Percentiles rank a stretch among this genome's conserved stretches.
Conservation (phyloP, 1,140 invertebrate species). For the Argopecten irradians region DNA sequence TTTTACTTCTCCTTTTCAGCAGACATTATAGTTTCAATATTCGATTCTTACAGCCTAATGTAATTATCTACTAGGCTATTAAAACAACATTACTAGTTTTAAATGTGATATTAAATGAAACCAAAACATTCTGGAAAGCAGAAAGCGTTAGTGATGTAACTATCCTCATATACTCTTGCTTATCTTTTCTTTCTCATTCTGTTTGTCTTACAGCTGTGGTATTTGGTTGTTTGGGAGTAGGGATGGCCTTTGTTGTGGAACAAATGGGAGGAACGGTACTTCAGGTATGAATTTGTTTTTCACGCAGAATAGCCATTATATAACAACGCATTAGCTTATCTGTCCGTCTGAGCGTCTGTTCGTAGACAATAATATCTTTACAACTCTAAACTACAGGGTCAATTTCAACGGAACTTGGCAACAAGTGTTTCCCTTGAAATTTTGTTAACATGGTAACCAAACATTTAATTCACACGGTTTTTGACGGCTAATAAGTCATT, state of each 20-base stretch:
- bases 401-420: too few species aligned
- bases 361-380: background rate
- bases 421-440: background rate
- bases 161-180: background rate
- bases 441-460: too few species aligned
- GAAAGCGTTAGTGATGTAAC: background rate
- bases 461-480: too few species aligned
- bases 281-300: slow-evolving; percentile 57
- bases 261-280: slow-evolving; percentile 84
- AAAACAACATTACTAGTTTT: too few species aligned
- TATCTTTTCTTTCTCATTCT: background rate
- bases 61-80: too few species aligned
- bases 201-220: slow-evolving; percentile 77
- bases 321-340: background rate
- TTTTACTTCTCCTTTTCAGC: background rate
- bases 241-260: slow-evolving; percentile 85
- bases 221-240: slow-evolving; percentile 85
- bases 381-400: background rate
- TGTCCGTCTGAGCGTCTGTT: background rate
- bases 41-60: too few species aligned
- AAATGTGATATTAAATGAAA: background rate
- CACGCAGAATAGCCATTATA: background rate
- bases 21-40: too few species aligned
- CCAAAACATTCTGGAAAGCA: background rate
- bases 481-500: too few species aligned